Base-by-base conservation (phyloP, 2,797 vertebrate species). In the Tragelaphus oryx region DNA sequence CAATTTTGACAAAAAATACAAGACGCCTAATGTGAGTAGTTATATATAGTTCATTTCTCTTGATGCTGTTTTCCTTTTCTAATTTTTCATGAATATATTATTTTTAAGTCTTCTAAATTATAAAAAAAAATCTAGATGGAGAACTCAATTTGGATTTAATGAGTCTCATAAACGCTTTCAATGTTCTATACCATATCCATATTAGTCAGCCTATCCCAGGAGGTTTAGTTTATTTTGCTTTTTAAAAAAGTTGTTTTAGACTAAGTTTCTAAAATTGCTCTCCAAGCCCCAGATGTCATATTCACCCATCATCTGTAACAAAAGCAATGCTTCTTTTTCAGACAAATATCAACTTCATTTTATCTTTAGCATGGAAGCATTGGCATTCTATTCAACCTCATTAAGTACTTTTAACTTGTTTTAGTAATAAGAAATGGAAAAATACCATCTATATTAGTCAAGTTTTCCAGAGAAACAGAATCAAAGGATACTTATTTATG, bases 41-140 rank as follows among this genome's bases (percentile, higher is more conserved):
- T 94, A 89, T 9, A 54, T 60, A 16, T 17, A 78, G 48, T 79
- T 90, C 26, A 93, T 89, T 96, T 96, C 79, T 90, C 46, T 88
- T 54, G 17, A 65, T 44, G 24, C 3, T 89, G 9, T 26, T 85
- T 81, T 90, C 9, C 59, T 86, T 65, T 74, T 28, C 4, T 16
- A 83, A 65, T 55, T 95, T 94, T 89, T 16, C 37, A 55, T 93
- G 41, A 96, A 60, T 79, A 50, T 68, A 30, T 50, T 85, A 85
- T 60, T 95, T 95, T 92, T 50, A 76, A 91, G 33, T 75, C 14
- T 48, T 88, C 85, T 74, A 76, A 76, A 89, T 55, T 85, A 87
- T 68, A 75, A 82, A 59, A 82, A 59, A 17, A 37, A 17, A 86
- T 78, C 33, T 65, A 75, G 26, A 75, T 46, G 48, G 26, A 74